Evolutionary conservation across 2,888 invertebrate genomes (phyloP), one percentile per base, ranked within the genome.

Genomic region (Drosophila incognita): DNA sequence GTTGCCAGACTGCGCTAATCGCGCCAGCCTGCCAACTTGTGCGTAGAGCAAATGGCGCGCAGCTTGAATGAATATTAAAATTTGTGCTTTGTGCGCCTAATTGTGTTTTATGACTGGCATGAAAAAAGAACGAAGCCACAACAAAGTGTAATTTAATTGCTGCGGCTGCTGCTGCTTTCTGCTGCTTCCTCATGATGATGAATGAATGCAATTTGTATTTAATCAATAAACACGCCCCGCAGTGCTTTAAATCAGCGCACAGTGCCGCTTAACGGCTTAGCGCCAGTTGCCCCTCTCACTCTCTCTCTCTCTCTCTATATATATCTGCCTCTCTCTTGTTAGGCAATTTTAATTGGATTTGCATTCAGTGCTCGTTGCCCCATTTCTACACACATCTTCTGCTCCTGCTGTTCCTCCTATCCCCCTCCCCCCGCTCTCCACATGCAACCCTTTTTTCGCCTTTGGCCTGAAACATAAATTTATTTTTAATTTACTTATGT

Each of bases 401-500:
- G 13, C 33, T 36, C 29, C 38, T 38, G 35, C 35, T 35, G 42
- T 31, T 49, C 18, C 27, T 18, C n/a, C 6, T 1, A 18, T 21
- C 5, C 42, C 42, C 24, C 0, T 1, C 0, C 18, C 31, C 4
- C 21, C 18, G 3, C 10, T 10, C 29, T 2, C 31, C 65, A 11
- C 13, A 2, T 10, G 36, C 13, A 27, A 38, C 29, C 49, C 21
- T 56, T 48, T 68, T 51, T 68, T 36, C 77, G 83, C 74, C 82
- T 82, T 79, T 70, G 80, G 76, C 53, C 57, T 49, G 76, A 68
- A 85, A 85, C 89, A 89, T 87, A 87, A 87, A 89, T 87, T 87
- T 87, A 85, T 89, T 87, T 87, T 87, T 87, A 89, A 87, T 87
- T 87, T 89, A 87, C 89, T 89, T 89, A 86, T 79, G 75, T 82